Conservation (phyloP, 2,888 invertebrate genomes). For the Toxonevra muliebris region DNA sequence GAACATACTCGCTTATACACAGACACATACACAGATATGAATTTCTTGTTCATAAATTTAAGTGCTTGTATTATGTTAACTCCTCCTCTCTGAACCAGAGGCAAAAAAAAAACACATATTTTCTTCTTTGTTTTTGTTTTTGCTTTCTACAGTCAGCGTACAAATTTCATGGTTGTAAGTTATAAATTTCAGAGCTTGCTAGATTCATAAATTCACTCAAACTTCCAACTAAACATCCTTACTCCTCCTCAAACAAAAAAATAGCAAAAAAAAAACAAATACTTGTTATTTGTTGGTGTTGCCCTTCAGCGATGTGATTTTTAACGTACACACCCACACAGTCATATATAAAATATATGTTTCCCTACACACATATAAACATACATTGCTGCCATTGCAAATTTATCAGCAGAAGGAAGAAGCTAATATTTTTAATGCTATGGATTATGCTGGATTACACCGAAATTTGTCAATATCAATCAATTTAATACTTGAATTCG, state of each 20-base stretch:
- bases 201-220: slow-evolving; percentile 10
- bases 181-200: slow-evolving; percentile 13
- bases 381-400: not conserved
- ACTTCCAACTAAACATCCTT: not conserved
- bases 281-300: not conserved
- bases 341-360: not conserved
- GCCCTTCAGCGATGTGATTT: slow-evolving; percentile 10
- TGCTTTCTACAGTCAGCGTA: not conserved
- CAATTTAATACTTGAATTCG: slow-evolving; percentile 30
- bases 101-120: no score
- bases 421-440: slow-evolving; percentile 48
- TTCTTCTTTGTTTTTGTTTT: no score
- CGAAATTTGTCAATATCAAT: slow-evolving; percentile 38
- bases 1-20: no score
- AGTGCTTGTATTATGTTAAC: no score
- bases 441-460: slow-evolving; percentile 43
- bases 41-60: no score
- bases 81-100: no score
- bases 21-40: no score
- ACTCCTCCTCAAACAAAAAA: no score
- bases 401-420: slow-evolving; percentile 7
- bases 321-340: not conserved
- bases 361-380: not conserved
- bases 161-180: not conserved
- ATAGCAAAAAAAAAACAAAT: not conserved